Evolutionary conservation across 2,113 vertebrate genomes (phyloP).

Genomic region (Heterotis niloticus): DNA sequence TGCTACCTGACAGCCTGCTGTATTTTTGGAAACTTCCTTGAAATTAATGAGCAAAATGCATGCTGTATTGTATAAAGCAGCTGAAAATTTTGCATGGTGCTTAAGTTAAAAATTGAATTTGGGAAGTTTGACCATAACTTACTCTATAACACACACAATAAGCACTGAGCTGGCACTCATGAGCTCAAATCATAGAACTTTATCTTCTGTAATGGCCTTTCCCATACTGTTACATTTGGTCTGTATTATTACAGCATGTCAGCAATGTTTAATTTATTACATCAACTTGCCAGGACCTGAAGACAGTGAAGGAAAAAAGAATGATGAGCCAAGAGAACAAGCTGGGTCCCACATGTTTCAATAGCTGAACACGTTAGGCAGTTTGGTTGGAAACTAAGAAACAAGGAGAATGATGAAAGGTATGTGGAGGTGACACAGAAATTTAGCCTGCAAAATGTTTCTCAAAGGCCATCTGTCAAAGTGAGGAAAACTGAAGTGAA

Average conservation of each 20-base stretch:
- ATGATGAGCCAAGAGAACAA: constrained; percentile 41
- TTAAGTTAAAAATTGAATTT: no score
- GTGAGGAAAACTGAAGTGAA: neutral
- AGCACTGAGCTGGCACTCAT: neutral
- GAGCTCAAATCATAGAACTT: neutral
- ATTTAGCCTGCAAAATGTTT: neutral
- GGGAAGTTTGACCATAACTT: neutral
- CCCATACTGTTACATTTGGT: constrained; percentile 50
- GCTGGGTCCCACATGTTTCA: constrained; percentile 40
- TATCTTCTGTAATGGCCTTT: constrained; percentile 26
- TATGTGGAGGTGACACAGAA: neutral
- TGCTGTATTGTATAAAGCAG: no score
- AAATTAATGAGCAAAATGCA: no score
- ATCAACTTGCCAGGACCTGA: constrained; percentile 39
- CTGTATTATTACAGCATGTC: constrained; percentile 49
- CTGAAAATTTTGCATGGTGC: no score
- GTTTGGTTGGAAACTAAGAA: neutral
- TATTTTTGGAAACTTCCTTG: no score
- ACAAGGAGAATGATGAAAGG: neutral
- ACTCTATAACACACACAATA: neutral
- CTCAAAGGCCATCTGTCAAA: neutral
- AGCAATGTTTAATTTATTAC: constrained; percentile 57
- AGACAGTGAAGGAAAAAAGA: constrained; percentile 32
- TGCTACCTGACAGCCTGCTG: neutral
- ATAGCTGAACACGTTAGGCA: no score